Evolutionary conservation across 1,140 invertebrate genomes (phyloP), one percentile per base, ranked within the genome.

Genomic region (Sarcophaga bullata): DNA sequence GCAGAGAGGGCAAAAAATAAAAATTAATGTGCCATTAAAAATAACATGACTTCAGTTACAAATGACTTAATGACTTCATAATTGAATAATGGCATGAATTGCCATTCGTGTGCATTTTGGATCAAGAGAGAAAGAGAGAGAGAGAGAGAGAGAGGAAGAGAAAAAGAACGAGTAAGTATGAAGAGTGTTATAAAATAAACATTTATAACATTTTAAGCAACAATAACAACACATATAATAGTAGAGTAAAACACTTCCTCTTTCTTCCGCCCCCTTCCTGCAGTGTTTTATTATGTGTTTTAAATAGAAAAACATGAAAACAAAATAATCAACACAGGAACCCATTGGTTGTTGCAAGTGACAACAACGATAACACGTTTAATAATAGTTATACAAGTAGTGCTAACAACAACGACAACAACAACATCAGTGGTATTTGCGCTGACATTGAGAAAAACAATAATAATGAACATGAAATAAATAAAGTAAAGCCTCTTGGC

Each of bases 51-150:
- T 80, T 68, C 37, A 80, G 58, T 80, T 82, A 82, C 82, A 82
- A 82, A 82, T 82, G 82, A 80, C 82, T 82, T 82, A 82, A 82
- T 82, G 82, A 80, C 75, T 82, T 82, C 82, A 82, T 82, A 82
- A 82, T 82, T 82, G 82, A 82, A 82, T 82, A 82, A 82, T 82
- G 49, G 82, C 82, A 82, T 82, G 82, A 80, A 82, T 80, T 80
- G 54, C 25, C 25, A 37, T 37, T 37, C 25, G 25, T 37, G 4
- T 37, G 25, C 25, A 37, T 37, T 37, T 2, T 37, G 25, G 4
- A 37, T 37, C 1, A 1, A 37, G 25, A 37, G 25, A 2, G 25
- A 2, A 4, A 37, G 25, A 37, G 25, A 37, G 25, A 37, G 25
- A 37, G 25, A 37, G 25, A 4, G 25, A 4, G 25, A 37, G 25